These are phyloP conservation scores for Rhincodon typus DNA, from an alignment of 2,797 vertebrate genomes.

Conservation along the genomic window DNA sequence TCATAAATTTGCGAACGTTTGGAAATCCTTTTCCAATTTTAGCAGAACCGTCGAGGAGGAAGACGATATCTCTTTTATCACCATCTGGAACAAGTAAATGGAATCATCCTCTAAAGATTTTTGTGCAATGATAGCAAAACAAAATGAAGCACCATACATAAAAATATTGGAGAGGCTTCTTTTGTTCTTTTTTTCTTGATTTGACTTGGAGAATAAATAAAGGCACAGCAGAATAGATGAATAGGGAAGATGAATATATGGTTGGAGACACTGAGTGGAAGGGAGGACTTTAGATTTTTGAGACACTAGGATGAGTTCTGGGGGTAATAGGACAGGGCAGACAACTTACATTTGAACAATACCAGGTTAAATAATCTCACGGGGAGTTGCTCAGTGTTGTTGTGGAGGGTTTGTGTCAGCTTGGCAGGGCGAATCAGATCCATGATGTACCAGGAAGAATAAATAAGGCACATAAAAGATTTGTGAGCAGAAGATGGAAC, in stretches of 20 bases:
- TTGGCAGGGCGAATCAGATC: not conserved
- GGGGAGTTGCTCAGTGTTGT: not conserved
- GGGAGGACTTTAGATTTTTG: not conserved
- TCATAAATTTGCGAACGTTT: not conserved
- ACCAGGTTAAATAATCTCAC: not conserved
- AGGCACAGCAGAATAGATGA: too few species aligned
- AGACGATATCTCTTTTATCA: constrained; percentile 35
- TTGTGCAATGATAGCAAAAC: not conserved
- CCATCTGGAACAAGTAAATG: not conserved
- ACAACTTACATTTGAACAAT: not conserved
- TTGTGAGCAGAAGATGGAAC: not conserved
- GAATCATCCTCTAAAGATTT: not conserved
- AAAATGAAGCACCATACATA: not conserved
- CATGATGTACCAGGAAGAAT: not conserved
- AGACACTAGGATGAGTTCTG: not conserved
- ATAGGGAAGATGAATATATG: not conserved
- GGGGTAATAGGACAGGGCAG: not conserved
- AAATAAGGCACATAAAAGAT: too few species aligned
- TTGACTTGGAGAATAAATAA: too few species aligned
- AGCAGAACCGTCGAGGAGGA: constrained; percentile 36
- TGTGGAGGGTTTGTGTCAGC: not conserved
- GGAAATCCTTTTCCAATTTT: constrained; percentile 31
- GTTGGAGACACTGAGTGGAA: not conserved
- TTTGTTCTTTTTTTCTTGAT: not conserved
- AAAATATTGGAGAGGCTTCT: not conserved